Evolutionary conservation across 2,888 invertebrate species (phyloP).

Genomic region (Lasioglossum oenotherae): DNA sequence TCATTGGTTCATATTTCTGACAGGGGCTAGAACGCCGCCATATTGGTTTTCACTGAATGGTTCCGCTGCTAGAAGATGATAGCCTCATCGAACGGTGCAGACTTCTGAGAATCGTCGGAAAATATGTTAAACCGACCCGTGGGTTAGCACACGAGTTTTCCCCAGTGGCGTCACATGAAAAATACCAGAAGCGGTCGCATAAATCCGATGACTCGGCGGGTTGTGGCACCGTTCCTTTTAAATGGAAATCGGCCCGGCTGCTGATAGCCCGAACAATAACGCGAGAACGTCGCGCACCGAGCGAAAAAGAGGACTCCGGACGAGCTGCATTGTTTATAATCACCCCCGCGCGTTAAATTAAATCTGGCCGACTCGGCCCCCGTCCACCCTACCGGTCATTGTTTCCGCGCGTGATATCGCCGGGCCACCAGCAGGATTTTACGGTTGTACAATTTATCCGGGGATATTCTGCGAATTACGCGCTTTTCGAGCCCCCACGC

Average conservation of each 20-base stretch:
- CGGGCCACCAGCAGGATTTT: slow-evolving; percentile 55
- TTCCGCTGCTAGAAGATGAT: too few relatives aligned
- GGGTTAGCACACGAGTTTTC: not conserved
- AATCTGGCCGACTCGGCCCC: slow-evolving; percentile 43
- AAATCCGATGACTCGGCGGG: slow-evolving; percentile 46
- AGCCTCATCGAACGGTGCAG: too few relatives aligned
- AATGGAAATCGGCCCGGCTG: slow-evolving; percentile 55
- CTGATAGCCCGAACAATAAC: slow-evolving; percentile 46
- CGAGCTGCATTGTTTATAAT: slow-evolving; percentile 71
- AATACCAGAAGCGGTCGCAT: slow-evolving; percentile 25
- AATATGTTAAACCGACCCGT: not conserved
- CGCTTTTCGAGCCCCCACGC: slow-evolving; percentile 28
- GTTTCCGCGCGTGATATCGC: slow-evolving; percentile 57
- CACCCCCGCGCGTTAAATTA: slow-evolving; percentile 62
- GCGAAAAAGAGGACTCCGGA: slow-evolving; percentile 23
- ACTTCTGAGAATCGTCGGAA: not conserved
- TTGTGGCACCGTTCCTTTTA: slow-evolving; percentile 52
- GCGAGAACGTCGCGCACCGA: not conserved
- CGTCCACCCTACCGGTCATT: slow-evolving; percentile 34
- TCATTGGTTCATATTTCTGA: too few relatives aligned
- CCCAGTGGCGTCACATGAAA: not conserved
- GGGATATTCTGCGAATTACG: slow-evolving; percentile 61
- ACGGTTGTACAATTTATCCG: slow-evolving; percentile 63
- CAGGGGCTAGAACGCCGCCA: too few relatives aligned
- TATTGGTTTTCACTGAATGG: too few relatives aligned